These are phyloP conservation scores for Oncorhynchus mykiss DNA, from an alignment of 2,113 vertebrate genomes.

Conservation along the genomic window DNA sequence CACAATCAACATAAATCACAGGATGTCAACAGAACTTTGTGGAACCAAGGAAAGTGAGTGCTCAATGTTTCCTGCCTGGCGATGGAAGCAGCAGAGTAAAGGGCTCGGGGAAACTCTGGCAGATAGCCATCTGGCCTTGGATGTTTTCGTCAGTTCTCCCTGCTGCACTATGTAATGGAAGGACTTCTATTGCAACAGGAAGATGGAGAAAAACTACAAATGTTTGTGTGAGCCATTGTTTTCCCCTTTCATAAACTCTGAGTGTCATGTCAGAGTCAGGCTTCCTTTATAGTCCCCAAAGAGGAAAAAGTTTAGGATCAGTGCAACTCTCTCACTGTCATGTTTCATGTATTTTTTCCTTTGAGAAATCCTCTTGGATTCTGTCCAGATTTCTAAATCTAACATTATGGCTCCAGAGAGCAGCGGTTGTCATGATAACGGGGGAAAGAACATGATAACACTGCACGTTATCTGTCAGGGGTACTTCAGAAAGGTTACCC, in stretches of 20 bases:
- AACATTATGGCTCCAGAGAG: conserved; percentile 16
- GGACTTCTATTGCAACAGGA: conserved; percentile 41
- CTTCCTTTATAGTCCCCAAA: conserved; percentile 34
- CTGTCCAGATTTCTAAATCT: conserved; percentile 22
- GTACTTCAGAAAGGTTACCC: conserved; percentile 58
- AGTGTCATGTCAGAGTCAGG: conserved; percentile 11
- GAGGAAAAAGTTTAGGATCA: conserved; percentile 18
- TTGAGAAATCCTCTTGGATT: conserved; percentile 5
- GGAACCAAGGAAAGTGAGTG: conserved; percentile 30
- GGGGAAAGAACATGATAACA: conserved; percentile 41
- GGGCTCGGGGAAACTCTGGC: conserved; percentile 52
- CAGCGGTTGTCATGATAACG: conserved; percentile 51
- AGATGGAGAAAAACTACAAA: conserved; percentile 38
- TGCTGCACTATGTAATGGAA: conserved; percentile 75
- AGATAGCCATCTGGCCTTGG: conserved; percentile 48
- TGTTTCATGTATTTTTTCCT: neutral
- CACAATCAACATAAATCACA: conserved; percentile 34
- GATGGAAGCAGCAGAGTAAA: conserved; percentile 9
- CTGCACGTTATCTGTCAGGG: conserved; percentile 45
- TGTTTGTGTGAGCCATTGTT: conserved; percentile 56
- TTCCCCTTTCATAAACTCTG: conserved; percentile 24
- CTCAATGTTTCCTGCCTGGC: conserved; percentile 40
- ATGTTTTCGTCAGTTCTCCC: conserved; percentile 55
- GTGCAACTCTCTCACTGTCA: neutral
- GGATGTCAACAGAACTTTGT: conserved; percentile 29